Evolutionary conservation across 2,888 invertebrate genomes (phyloP).

Genomic region (Lordiphosa fenestrarum): DNA sequence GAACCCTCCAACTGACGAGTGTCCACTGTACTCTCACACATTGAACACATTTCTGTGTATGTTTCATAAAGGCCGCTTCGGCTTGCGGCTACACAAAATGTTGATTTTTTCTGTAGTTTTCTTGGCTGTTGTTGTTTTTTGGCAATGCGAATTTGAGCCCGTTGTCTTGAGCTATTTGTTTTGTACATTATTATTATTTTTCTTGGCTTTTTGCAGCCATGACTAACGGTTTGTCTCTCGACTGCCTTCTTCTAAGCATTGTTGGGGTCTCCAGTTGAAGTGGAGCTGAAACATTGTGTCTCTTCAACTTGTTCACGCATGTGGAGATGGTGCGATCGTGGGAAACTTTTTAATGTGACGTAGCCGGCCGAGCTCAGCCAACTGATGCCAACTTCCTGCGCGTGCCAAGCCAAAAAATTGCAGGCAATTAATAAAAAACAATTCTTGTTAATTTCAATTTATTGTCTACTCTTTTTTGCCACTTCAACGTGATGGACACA

Average conservation of each 20-base stretch:
- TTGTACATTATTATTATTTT: conserved; percentile 27
- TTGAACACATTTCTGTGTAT: conserved; percentile 21
- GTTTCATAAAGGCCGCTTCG: conserved; percentile 50
- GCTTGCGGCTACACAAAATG: conserved; percentile 34
- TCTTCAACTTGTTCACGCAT: too few species aligned
- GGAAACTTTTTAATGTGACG: too few species aligned
- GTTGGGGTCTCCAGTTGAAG: conserved; percentile 4
- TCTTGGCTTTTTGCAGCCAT: conserved; percentile 32
- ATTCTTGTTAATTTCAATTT: conserved; percentile 15
- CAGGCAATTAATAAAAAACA: conserved; percentile 56
- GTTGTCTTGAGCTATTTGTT: conserved; percentile 39
- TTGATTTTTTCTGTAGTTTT: conserved; percentile 26
- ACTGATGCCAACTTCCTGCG: conserved; percentile 52
- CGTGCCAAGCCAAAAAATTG: conserved; percentile 53
- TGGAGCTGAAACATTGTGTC: too few species aligned
- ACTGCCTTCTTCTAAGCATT: conserved; percentile 7
- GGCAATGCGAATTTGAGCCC: conserved; percentile 32
- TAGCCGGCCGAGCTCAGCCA: too few species aligned
- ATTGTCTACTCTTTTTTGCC: conserved; percentile 15
- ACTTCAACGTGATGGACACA: conserved; percentile 44
- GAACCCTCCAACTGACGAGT: neutral
- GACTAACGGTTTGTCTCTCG: conserved; percentile 24
- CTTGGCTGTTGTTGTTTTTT: conserved; percentile 11
- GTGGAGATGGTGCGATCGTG: too few species aligned
- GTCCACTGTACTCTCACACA: conserved; percentile 31